phyloP scores from a whole-genome alignment of 2,888 invertebrate genomes.

The Aproaerema taeniolella region DNA sequence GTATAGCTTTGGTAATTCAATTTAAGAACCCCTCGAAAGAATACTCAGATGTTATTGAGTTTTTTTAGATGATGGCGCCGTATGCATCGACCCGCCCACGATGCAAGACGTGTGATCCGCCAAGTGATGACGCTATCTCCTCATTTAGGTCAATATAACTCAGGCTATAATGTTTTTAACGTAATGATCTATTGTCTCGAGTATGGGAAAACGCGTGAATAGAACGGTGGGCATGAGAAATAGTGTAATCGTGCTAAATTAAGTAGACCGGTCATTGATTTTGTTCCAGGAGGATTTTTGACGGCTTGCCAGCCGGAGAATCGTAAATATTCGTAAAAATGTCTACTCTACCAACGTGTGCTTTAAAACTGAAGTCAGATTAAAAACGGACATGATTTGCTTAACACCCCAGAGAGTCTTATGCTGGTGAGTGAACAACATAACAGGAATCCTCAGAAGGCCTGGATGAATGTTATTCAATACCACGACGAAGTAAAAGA shows the following conservation, averaged over 20 bases:
- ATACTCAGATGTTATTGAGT: constrained; percentile 15
- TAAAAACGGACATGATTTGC: too few relatives aligned
- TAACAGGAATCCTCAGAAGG: too few relatives aligned
- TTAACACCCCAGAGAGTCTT: too few relatives aligned
- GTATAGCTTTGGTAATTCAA: constrained; percentile 15
- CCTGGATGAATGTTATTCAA: too few relatives aligned
- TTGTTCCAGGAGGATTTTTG: constrained; percentile 27
- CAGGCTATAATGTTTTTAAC: constrained; percentile 27
- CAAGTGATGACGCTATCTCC: constrained; percentile 57
- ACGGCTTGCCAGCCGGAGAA: constrained; percentile 27
- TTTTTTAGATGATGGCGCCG: constrained; percentile 22
- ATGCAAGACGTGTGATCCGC: constrained; percentile 38
- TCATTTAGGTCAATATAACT: constrained; percentile 69
- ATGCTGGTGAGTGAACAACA: too few relatives aligned
- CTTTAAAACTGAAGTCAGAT: constrained; percentile 3
- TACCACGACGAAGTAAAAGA: too few relatives aligned
- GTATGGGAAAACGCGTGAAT: constrained; percentile 2
- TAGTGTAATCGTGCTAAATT: constrained; percentile 5
- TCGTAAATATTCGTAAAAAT: constrained; percentile 12
- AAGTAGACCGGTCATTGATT: constrained; percentile 22
- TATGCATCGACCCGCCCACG: constrained; percentile 47
- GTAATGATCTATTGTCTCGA: too few relatives aligned
- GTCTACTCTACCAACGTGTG: not conserved
- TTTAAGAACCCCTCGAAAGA: constrained; percentile 11
- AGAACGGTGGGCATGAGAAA: not conserved